A percentile compares a stretch with the other conserved stretches of the same genome.
Evolutionary conservation across 2,888 invertebrate species (phyloP).

Genomic region (Scaptomyza polygonia): DNA sequence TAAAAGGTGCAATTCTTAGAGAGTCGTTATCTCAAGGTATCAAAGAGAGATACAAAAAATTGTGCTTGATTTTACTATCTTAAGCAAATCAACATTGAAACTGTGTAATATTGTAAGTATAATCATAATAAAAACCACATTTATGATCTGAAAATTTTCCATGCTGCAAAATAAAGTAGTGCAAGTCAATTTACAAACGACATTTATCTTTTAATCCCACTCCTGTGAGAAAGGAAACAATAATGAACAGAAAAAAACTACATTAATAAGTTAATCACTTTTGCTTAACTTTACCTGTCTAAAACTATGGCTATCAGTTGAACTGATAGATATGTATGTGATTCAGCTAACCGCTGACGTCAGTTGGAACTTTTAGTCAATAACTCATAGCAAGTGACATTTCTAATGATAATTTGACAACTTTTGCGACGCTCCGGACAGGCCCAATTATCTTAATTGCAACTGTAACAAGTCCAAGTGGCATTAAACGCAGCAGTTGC

Average conservation of each 20-base stretch:
- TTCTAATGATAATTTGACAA: not conserved
- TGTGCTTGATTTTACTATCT: slow-evolving; percentile 3
- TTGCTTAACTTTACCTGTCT: not conserved
- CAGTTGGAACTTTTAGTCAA: slow-evolving; percentile 25
- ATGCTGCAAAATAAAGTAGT: slow-evolving; percentile 3
- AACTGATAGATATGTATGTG: slow-evolving; percentile 22
- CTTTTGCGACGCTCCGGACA: slow-evolving; percentile 1
- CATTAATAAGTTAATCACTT: not conserved
- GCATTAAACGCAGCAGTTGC: slow-evolving; percentile 1
- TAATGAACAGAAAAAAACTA: not conserved
- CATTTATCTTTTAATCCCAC: slow-evolving; percentile 4
- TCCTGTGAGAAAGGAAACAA: not conserved
- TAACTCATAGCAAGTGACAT: slow-evolving; percentile 24
- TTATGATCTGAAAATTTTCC: slow-evolving; percentile 4
- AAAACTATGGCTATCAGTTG: slow-evolving; percentile 4
- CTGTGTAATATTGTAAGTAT: slow-evolving; percentile 5
- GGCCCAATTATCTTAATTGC: slow-evolving; percentile 40
- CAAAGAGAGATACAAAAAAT: not conserved
- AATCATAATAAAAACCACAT: not conserved
- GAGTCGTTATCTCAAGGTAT: not conserved
- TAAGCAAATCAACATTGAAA: not conserved
- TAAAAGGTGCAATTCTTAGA: not conserved
- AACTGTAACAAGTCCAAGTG: slow-evolving; percentile 1
- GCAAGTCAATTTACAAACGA: slow-evolving; percentile 12
- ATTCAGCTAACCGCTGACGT: slow-evolving; percentile 26